Evolutionary conservation across 2,797 vertebrate genomes (phyloP), one percentile per base, ranked within the genome.

Genomic region (Chrysocyon brachyurus): DNA sequence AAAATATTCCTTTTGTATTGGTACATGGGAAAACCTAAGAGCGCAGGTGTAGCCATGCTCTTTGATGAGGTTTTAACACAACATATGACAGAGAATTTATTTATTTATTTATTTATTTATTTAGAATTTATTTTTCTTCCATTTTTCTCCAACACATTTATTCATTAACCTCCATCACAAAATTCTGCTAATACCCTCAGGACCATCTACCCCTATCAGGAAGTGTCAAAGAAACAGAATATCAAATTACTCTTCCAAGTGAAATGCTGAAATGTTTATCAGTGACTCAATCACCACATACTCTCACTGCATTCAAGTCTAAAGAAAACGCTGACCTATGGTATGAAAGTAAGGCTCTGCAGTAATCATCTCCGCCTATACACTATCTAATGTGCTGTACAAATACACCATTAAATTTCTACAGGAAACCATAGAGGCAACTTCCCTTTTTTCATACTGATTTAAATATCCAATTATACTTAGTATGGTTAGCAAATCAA

Each of bases 391-490:
- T 21, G 56, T 14, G 8, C 24, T 93, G 0, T 70, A 90, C 21
- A 96, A 95, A 92, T 6, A 86, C 17, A 87, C 40, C n/a, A 95
- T 91, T 78, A 91, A 59, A 84, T 95, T 96, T 93, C 83, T 90
- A 95, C 89, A 94, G 78, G 82, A 97, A 97, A 93, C 54, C 54
- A 72, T 46, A 88, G 11, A 85, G 94, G 40, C 82, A 96, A 95
- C 83, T 97, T 96, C 88, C 75, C 40, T 77, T 97, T 97, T 90
- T 96, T 89, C 40, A 92, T 70, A 63, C n/a, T 89, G 40, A 96
- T 82, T 96, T 97, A 97, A 96, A 96, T 96, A 97, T 70, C 77
- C 82, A 95, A 59, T 90, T 86, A 89, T 87, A 88, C 57, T 88
- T 92, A 87, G 10, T 73, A 96, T 24, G 75, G 87, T 88, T 83